Conservation (phyloP, 2,797 vertebrate genomes). For the Scarus forsteni region DNA sequence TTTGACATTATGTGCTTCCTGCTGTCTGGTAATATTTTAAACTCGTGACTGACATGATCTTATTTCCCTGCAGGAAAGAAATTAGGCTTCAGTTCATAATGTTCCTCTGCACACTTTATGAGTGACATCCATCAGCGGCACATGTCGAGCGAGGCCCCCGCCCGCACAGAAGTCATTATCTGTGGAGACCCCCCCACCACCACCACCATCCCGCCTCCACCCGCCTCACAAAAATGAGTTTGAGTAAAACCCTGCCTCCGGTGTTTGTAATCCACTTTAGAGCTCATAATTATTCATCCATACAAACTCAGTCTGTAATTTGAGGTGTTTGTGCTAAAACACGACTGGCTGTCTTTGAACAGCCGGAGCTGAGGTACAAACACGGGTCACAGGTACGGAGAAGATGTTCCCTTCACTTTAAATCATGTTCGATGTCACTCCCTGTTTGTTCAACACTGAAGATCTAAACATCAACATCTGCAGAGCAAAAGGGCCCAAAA, state of each 20-base stretch:
- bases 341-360: neutral
- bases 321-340: neutral
- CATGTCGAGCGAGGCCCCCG: conserved; percentile 17
- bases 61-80: conserved; percentile 22
- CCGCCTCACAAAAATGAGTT: neutral
- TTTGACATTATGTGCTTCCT: conserved; percentile 18
- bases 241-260: neutral
- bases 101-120: conserved; percentile 9
- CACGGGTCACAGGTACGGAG: conserved; percentile 21
- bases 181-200: neutral
- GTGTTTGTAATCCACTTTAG: conserved; percentile 9
- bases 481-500: neutral
- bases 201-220: too few species aligned
- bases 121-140: conserved; percentile 45
- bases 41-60: conserved; percentile 13
- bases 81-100: conserved; percentile 30
- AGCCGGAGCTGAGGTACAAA: conserved; percentile 14
- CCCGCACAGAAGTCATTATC: conserved; percentile 19
- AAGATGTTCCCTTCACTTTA: conserved; percentile 17
- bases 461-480: conserved; percentile 12
- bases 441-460: conserved; percentile 21
- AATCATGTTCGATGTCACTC: conserved; percentile 31
- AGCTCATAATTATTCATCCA: neutral
- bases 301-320: neutral
- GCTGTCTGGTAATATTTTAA: conserved; percentile 24